These are phyloP conservation scores for Carollia perspicillata DNA, from an alignment of 2,113 vertebrate genomes.

Conservation along the genomic window DNA sequence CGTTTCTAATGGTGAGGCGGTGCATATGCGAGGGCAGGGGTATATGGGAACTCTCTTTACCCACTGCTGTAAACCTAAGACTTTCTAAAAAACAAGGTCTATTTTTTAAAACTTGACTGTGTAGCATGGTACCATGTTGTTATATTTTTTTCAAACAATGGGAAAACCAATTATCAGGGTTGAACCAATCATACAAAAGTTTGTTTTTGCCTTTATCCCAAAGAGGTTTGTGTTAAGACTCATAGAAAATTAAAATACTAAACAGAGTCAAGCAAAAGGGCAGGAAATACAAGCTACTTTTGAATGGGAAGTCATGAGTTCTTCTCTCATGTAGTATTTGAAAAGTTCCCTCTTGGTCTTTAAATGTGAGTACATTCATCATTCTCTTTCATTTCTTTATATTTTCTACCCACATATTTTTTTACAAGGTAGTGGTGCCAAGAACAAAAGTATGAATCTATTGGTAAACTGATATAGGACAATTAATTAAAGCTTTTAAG, in stretches of 20 bases:
- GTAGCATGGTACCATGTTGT: not conserved
- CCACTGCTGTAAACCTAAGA: not conserved
- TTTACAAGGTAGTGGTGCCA: constrained; percentile 42
- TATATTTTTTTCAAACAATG: not conserved
- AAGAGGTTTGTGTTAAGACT: not conserved
- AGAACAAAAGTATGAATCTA: constrained; percentile 51
- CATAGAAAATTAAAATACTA: not conserved
- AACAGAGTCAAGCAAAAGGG: not conserved
- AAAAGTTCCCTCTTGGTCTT: constrained; percentile 43
- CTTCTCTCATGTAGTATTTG: constrained; percentile 31
- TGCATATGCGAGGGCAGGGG: not conserved
- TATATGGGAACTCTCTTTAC: not conserved
- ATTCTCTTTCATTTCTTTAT: constrained; percentile 34
- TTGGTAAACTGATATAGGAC: not conserved
- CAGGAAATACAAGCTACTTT: not conserved
- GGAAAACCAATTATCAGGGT: not conserved
- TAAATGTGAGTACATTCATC: constrained; percentile 55
- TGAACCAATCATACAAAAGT: not conserved
- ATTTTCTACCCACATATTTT: constrained; percentile 56
- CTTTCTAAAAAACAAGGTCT: not conserved
- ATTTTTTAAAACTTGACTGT: not conserved
- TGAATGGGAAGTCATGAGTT: not conserved
- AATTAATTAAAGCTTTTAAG: constrained; percentile 66
- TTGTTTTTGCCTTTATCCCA: not conserved
- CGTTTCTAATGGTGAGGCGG: not conserved